phyloP scores from a whole-genome alignment of 2,888 invertebrate species.

The Drosophila prolongata region DNA sequence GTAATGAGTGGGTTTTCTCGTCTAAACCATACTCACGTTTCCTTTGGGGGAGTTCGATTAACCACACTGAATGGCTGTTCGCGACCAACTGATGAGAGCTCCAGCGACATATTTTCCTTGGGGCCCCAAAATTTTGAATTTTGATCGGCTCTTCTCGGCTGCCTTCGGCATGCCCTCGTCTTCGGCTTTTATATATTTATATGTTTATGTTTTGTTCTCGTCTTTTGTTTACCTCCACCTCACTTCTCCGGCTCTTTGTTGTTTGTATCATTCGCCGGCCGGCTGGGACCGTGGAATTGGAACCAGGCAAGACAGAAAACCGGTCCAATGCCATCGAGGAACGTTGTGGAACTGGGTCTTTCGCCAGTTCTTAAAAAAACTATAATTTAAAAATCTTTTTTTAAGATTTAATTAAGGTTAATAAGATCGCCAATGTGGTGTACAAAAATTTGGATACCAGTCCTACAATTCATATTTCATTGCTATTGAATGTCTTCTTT shows the following conservation, averaged over 20 bases:
- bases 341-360: slow-evolving; percentile 10
- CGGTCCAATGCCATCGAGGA: slow-evolving; percentile 13
- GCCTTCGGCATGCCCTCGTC: slow-evolving; percentile 1
- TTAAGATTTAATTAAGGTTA: too few relatives aligned
- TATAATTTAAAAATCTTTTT: too few relatives aligned
- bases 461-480: too few relatives aligned
- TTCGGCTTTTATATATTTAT: slow-evolving; percentile 5
- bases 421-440: too few relatives aligned
- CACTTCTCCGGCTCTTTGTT: slow-evolving; percentile 11
- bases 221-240: slow-evolving; percentile 25
- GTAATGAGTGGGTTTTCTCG: background rate
- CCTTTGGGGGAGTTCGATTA: slow-evolving; percentile 72
- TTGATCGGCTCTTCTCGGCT: slow-evolving; percentile 1
- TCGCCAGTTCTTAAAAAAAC: background rate
- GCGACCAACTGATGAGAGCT: slow-evolving; percentile 81
- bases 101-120: slow-evolving; percentile 62
- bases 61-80: slow-evolving; percentile 83
- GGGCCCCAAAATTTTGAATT: slow-evolving; percentile 16
- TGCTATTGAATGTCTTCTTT: too few relatives aligned
- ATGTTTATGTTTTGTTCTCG: too few relatives aligned
- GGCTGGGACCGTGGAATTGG: slow-evolving; percentile 21
- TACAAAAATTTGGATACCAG: too few relatives aligned
- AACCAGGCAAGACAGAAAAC: slow-evolving; percentile 12
- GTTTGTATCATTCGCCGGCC: slow-evolving; percentile 33
- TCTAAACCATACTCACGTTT: slow-evolving; percentile 89